Percentiles rank a stretch among this genome's conserved stretches.
phyloP scores from a whole-genome alignment of 2,113 vertebrate genomes.

The Alouatta palliata region DNA sequence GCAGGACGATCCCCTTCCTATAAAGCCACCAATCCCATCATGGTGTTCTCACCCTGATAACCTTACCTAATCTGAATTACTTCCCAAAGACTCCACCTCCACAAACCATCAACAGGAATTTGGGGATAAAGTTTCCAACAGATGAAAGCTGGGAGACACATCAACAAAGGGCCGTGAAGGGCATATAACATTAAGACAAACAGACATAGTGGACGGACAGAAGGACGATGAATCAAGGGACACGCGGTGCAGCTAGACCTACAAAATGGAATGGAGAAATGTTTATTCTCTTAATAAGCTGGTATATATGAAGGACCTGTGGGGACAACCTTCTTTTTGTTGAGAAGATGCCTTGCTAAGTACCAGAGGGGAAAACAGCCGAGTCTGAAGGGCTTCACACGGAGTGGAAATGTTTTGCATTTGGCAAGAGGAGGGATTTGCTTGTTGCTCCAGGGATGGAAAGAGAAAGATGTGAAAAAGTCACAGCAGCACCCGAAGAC shows the following conservation, averaged over 20 bases:
- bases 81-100: background rate
- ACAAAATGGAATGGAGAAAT: background rate
- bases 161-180: background rate
- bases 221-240: background rate
- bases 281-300: background rate
- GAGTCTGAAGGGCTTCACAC: too few species aligned
- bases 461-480: background rate
- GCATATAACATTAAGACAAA: background rate
- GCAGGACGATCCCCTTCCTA: background rate
- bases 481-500: background rate
- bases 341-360: background rate
- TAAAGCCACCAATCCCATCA: background rate
- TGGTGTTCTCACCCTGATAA: background rate
- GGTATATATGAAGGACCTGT: background rate
- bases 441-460: background rate
- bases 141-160: background rate
- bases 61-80: background rate
- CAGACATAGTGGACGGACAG: background rate
- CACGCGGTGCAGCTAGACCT: fast-evolving
- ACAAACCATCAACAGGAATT: background rate
- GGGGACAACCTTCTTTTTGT: background rate
- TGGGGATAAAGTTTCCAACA: background rate
- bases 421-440: background rate
- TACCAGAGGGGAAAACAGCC: fast-evolving
- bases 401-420: background rate